Evolutionary conservation across 2,113 vertebrate species (phyloP).

Genomic region (Catharus fuscescens): DNA sequence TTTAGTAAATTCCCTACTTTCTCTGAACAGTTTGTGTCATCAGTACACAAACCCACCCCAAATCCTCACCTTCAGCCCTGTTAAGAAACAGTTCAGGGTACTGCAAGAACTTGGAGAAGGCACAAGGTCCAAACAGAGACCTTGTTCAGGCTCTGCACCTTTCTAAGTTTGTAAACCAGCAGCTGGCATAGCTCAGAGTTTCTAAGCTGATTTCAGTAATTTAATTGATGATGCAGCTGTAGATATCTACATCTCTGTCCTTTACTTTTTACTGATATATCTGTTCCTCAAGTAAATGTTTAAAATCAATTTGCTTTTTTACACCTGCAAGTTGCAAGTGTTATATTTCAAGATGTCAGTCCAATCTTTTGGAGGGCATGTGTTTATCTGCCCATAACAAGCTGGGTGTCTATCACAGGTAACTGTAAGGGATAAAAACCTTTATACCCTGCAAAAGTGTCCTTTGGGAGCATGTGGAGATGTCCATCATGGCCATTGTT

Average conservation of each 20-base stretch:
- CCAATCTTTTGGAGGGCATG: neutral
- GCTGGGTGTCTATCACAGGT: neutral
- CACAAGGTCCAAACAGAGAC: neutral
- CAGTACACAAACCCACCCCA: neutral
- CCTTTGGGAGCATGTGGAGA: neutral
- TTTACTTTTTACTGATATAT: neutral
- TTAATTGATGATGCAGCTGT: neutral
- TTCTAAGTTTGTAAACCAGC: neutral
- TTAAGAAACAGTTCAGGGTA: neutral
- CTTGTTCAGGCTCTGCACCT: neutral
- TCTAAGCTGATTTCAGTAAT: neutral
- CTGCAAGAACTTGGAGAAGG: neutral
- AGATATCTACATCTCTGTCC: neutral
- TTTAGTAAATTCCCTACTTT: neutral
- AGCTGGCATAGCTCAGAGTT: neutral
- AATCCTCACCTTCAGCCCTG: neutral
- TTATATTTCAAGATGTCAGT: neutral
- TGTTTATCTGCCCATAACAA: neutral
- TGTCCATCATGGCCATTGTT: rapidly evolving
- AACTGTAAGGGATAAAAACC: neutral
- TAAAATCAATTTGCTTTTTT: neutral
- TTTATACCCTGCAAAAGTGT: neutral
- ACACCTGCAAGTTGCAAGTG: neutral
- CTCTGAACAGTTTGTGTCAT: neutral
- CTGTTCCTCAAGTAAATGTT: neutral